Conservation (phyloP, 2,113 vertebrate species). For the Seriola quinqueradiata region DNA sequence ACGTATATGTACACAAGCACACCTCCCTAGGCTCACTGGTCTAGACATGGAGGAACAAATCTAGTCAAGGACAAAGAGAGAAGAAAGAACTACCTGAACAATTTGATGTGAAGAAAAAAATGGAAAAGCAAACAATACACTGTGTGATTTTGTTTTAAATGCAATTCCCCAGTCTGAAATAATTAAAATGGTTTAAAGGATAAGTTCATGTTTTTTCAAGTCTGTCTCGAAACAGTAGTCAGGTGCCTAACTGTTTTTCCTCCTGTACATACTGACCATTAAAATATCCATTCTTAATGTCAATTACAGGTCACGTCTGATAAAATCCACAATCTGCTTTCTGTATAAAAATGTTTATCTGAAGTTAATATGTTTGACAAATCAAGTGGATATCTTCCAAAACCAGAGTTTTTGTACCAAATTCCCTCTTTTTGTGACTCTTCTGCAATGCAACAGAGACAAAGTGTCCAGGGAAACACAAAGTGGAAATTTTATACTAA, state of each 20-base stretch:
- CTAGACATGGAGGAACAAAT: conserved; percentile 37
- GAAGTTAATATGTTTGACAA: too few relatives aligned
- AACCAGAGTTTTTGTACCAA: not conserved
- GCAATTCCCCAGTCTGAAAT: not conserved
- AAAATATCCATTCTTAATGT: not conserved
- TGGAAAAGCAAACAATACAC: not conserved
- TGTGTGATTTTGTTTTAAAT: not conserved
- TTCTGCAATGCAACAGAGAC: too few relatives aligned
- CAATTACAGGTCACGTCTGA: too few relatives aligned
- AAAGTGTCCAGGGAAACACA: not conserved
- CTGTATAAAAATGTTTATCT: not conserved
- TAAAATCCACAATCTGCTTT: not conserved
- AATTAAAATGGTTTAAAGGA: not conserved
- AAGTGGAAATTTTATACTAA: not conserved
- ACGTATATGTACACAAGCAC: not conserved
- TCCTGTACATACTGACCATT: not conserved
- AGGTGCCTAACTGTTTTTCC: not conserved
- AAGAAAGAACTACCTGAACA: conserved; percentile 19
- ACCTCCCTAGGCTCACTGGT: conserved; percentile 16
- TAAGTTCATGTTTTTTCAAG: not conserved
- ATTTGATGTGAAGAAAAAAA: conserved; percentile 1
- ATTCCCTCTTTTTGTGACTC: too few relatives aligned
- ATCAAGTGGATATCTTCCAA: too few relatives aligned
- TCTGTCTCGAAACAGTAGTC: not conserved
- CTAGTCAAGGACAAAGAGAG: conserved; percentile 35